phyloP scores from a whole-genome alignment of 2,113 vertebrate genomes.

The Beaufortia kweichowensis region DNA sequence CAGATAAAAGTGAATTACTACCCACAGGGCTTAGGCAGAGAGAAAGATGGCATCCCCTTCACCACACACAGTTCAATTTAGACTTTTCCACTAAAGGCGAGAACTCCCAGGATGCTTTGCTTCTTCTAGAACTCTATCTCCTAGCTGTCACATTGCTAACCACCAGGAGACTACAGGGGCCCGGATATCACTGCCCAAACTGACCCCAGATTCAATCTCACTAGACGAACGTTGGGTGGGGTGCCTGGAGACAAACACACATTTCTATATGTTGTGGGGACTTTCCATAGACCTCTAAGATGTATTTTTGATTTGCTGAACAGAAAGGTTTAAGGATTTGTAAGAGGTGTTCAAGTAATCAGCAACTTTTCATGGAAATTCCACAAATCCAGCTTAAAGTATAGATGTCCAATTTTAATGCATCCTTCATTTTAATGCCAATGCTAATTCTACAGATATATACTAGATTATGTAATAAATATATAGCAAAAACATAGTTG shows the following conservation, averaged over 20 bases:
- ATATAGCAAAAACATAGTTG: too few relatives aligned
- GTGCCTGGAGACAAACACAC: not conserved
- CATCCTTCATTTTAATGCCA: too few relatives aligned
- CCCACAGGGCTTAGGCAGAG: conserved; percentile 15
- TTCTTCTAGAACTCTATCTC: not conserved
- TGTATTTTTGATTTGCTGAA: not conserved
- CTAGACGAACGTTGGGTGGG: not conserved
- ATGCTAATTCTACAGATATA: too few relatives aligned
- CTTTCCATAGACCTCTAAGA: too few relatives aligned
- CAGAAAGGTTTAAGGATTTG: not conserved
- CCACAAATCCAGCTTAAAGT: too few relatives aligned
- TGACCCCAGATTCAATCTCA: not conserved
- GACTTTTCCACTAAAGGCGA: not conserved
- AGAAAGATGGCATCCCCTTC: not conserved
- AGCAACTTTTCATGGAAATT: too few relatives aligned
- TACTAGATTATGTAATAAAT: too few relatives aligned
- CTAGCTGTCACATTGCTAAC: conserved; percentile 16
- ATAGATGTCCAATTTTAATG: too few relatives aligned
- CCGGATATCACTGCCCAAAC: not conserved
- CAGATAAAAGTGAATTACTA: conserved; percentile 37
- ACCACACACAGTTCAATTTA: conserved; percentile 14
- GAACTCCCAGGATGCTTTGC: conserved; percentile 16
- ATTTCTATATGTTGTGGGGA: too few relatives aligned
- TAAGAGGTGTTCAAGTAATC: conserved; percentile 4
- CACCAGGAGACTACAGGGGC: not conserved